phyloP scores from a whole-genome alignment of 2,113 vertebrate species.

The Ploceus nigricollis region DNA sequence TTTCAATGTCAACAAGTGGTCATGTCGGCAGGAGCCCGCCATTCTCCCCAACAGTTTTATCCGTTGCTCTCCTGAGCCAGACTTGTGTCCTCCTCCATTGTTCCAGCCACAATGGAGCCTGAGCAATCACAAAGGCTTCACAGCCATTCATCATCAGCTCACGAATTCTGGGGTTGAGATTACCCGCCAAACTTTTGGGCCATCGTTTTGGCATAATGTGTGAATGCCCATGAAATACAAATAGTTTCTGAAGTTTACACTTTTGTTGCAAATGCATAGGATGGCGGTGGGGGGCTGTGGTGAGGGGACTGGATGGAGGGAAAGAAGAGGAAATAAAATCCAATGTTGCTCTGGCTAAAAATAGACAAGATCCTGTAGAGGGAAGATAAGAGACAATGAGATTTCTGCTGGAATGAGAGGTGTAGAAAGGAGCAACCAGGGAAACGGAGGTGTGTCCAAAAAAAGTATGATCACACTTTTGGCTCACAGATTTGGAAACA shows the following conservation, averaged over 20 bases:
- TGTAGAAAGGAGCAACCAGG: not conserved
- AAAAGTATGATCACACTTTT: not conserved
- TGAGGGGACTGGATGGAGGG: not conserved
- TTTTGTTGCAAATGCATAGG: conserved; percentile 1
- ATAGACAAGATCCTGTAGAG: not conserved
- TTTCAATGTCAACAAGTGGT: conserved; percentile 84
- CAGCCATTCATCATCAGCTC: conserved; percentile 95
- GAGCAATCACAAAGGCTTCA: conserved; percentile 99
- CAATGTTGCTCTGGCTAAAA: not conserved
- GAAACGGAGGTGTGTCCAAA: conserved; percentile 18
- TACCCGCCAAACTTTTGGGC: conserved; percentile 74
- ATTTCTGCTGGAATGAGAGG: not conserved
- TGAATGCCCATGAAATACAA: conserved; percentile 48
- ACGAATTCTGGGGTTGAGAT: conserved; percentile 60
- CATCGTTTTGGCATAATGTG: conserved; percentile 42
- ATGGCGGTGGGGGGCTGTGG: not conserved
- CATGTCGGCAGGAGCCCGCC: conserved; percentile 80
- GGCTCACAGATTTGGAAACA: not conserved
- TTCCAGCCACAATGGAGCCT: conserved; percentile 84
- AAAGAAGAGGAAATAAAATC: conserved; percentile 17
- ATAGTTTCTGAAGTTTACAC: conserved; percentile 56
- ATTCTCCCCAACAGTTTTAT: conserved; percentile 87
- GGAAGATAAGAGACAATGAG: conserved; percentile 29
- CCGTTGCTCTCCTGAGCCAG: conserved; percentile 92
- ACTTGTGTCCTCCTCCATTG: conserved; percentile 88